Evolutionary conservation across 92 coral and sea anemone genomes (phyloP).

Genomic region (Palythoa grandis): DNA sequence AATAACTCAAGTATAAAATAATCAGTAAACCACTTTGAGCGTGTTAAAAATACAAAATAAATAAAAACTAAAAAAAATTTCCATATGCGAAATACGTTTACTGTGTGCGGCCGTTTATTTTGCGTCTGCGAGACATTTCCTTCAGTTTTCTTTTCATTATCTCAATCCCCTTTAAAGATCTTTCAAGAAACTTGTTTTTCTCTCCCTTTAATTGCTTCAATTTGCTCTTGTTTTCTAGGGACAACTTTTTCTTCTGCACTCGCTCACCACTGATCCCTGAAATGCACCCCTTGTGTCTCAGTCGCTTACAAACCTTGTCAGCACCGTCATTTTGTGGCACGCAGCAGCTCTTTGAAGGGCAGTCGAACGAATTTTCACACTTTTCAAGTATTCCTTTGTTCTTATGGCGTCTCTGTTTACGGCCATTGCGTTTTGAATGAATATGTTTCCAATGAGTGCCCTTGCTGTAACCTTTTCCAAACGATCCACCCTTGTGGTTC

Average conservation of each 20-base stretch:
- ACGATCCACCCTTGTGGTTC: not conserved
- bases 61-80: too few species aligned
- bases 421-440: not conserved
- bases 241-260: not conserved
- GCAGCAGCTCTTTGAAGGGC: slow-evolving; percentile 16
- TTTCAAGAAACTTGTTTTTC: slow-evolving; percentile 4
- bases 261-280: not conserved
- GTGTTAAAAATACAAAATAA: too few species aligned
- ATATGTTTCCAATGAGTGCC: not conserved
- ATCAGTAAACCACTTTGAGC: too few species aligned
- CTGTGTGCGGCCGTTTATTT: not conserved
- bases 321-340: not conserved
- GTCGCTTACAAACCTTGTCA: slow-evolving; percentile 4
- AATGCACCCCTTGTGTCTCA: not conserved
- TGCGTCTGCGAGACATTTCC: not conserved
- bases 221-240: not conserved
- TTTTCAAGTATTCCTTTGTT: not conserved
- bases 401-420: not conserved
- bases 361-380: not conserved
- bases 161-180: not conserved
- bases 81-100: not conserved
- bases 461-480: not conserved
- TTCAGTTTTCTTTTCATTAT: not conserved
- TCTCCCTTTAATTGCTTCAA: not conserved
- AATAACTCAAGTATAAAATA: too few species aligned